These are phyloP conservation scores for Asbolus verrucosus DNA, from an alignment of 1,140 invertebrate genomes.

Conservation along the genomic window DNA sequence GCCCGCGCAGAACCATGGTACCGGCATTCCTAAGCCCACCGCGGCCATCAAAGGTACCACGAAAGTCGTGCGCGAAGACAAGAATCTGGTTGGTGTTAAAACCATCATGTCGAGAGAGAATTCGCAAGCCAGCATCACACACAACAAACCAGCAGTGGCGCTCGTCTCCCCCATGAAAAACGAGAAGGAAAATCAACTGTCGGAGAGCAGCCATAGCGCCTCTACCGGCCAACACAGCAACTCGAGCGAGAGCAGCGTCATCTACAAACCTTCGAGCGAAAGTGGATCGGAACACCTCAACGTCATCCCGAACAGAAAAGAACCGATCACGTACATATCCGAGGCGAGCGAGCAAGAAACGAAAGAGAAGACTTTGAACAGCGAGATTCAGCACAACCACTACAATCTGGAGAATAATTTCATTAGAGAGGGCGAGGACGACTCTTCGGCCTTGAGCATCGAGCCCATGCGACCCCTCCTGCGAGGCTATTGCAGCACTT, in stretches of 20 bases:
- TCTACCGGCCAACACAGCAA: constrained; percentile 70
- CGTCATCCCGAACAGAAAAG: constrained; percentile 70
- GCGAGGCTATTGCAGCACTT: constrained; percentile 81
- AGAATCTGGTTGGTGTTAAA: constrained; percentile 45
- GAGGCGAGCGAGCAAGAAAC: constrained; percentile 29
- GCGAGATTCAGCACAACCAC: constrained; percentile 16
- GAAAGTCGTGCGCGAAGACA: constrained; percentile 45
- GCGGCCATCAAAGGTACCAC: constrained; percentile 84
- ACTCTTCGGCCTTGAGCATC: constrained; percentile 84
- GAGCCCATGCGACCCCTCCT: constrained; percentile 92
- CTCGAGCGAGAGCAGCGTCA: constrained; percentile 75
- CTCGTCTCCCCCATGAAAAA: constrained; percentile 80
- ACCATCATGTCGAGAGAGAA: constrained; percentile 56
- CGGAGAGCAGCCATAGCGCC: constrained; percentile 61
- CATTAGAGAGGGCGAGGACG: constrained; percentile 76
- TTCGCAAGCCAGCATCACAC: constrained; percentile 50
- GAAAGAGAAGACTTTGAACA: constrained; percentile 7
- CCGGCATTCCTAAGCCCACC: constrained; percentile 89
- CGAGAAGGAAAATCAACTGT: constrained; percentile 53
- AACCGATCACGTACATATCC: constrained; percentile 61
- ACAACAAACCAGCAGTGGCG: constrained; percentile 72
- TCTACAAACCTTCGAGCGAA: constrained; percentile 76
- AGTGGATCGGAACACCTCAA: constrained; percentile 71
- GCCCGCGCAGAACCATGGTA: constrained; percentile 63
- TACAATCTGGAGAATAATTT: constrained; percentile 45